Evolutionary conservation across 2,888 invertebrate species (phyloP).

Genomic region (Anagyrus pseudococci): DNA sequence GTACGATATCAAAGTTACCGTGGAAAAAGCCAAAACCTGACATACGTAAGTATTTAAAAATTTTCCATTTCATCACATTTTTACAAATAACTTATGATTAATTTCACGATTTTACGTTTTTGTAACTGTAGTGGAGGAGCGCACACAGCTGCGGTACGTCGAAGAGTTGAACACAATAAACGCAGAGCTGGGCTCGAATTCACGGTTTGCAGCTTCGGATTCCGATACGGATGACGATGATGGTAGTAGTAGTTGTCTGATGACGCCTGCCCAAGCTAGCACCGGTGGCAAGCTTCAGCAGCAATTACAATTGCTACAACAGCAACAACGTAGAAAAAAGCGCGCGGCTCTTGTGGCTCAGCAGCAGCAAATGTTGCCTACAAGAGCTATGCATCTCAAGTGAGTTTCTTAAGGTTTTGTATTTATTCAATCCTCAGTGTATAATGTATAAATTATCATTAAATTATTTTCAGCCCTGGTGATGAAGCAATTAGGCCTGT

Average conservation of each 20-base stretch:
- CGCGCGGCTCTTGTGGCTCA: slow-evolving; percentile 17
- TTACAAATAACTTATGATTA: slow-evolving; percentile 23
- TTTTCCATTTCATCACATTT: slow-evolving; percentile 8
- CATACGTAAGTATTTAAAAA: slow-evolving; percentile 58
- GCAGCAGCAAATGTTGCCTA: slow-evolving; percentile 21
- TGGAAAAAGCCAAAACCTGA: slow-evolving; percentile 62
- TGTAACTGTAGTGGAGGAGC: slow-evolving; percentile 57
- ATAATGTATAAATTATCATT: background rate
- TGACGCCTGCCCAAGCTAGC: slow-evolving; percentile 35
- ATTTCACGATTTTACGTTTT: slow-evolving; percentile 35
- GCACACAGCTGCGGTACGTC: slow-evolving; percentile 55
- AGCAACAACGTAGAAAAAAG: slow-evolving; percentile 30
- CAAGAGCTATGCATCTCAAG: slow-evolving; percentile 29
- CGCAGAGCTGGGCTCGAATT: slow-evolving; percentile 52
- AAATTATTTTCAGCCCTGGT: slow-evolving; percentile 19
- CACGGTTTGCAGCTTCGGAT: slow-evolving; percentile 45
- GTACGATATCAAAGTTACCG: slow-evolving; percentile 56
- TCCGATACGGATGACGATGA: slow-evolving; percentile 23
- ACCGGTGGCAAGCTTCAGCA: slow-evolving; percentile 38
- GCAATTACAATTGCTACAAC: slow-evolving; percentile 31
- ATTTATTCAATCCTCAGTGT: background rate
- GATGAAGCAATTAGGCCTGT: slow-evolving; percentile 58
- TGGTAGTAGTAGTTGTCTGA: slow-evolving; percentile 21
- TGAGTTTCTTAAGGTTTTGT: background rate
- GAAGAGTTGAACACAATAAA: slow-evolving; percentile 56